A percentile compares a stretch with the other conserved stretches of the same genome.
These are phyloP conservation scores for Ciconia stormi DNA, from an alignment of 2,113 vertebrate genomes.

Conservation along the genomic window DNA sequence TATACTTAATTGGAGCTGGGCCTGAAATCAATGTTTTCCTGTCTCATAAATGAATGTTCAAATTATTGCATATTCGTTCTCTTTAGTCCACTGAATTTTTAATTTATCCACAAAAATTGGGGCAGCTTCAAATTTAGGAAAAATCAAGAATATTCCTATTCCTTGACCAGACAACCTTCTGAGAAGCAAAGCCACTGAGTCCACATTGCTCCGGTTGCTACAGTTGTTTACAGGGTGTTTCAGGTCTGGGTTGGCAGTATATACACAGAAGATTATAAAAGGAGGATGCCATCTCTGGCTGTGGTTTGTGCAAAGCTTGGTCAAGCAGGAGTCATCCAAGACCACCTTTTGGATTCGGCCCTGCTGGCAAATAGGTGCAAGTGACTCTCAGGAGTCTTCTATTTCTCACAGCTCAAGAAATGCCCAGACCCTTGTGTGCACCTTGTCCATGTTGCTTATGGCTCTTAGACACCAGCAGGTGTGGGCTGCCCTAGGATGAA, in stretches of 20 bases:
- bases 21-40: background rate
- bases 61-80: background rate
- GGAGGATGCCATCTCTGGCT: background rate
- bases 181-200: background rate
- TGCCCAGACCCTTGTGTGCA: background rate
- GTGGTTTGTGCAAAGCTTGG: background rate
- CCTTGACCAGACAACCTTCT: background rate
- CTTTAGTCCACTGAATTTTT: background rate
- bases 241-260: background rate
- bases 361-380: background rate
- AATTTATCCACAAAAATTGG: background rate
- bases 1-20: background rate
- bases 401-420: background rate
- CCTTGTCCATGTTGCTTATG: background rate
- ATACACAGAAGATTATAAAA: background rate
- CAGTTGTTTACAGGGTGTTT: background rate
- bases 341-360: background rate
- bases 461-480: background rate
- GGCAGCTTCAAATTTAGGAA: background rate
- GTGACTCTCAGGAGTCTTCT: background rate
- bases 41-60: background rate
- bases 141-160: background rate
- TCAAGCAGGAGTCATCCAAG: background rate
- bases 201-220: background rate
- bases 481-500: background rate